Evolutionary conservation across 2,113 vertebrate species (phyloP).

Genomic region (Deroptyus accipitrinus): DNA sequence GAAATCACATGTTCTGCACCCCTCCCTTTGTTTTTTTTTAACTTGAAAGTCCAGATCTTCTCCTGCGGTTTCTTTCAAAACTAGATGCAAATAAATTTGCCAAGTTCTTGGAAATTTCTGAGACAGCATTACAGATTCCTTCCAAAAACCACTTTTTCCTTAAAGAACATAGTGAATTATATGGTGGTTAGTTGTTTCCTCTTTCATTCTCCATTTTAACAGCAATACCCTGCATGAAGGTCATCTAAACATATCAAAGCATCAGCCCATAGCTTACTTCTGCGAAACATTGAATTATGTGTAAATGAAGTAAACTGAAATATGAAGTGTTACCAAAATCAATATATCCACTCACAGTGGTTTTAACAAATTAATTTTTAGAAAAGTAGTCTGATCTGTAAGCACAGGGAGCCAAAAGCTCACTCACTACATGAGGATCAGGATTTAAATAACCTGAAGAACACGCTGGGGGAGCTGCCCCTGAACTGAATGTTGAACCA

Average conservation of each 20-base stretch:
- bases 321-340: background rate
- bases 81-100: background rate
- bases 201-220: background rate
- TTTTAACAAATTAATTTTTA: background rate
- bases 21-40: background rate
- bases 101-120: background rate
- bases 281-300: background rate
- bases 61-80: background rate
- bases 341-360: background rate
- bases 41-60: background rate
- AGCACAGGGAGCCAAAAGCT: background rate
- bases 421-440: background rate
- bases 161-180: background rate
- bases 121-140: background rate
- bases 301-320: background rate
- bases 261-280: background rate
- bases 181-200: background rate
- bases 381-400: background rate
- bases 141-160: background rate
- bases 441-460: background rate
- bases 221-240: background rate
- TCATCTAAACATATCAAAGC: background rate
- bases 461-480: background rate
- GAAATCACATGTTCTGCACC: background rate
- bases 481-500: background rate